Percentiles rank a stretch among this genome's conserved stretches.
Conservation (phyloP, 2,888 invertebrate species). For the Lottia scabra region DNA sequence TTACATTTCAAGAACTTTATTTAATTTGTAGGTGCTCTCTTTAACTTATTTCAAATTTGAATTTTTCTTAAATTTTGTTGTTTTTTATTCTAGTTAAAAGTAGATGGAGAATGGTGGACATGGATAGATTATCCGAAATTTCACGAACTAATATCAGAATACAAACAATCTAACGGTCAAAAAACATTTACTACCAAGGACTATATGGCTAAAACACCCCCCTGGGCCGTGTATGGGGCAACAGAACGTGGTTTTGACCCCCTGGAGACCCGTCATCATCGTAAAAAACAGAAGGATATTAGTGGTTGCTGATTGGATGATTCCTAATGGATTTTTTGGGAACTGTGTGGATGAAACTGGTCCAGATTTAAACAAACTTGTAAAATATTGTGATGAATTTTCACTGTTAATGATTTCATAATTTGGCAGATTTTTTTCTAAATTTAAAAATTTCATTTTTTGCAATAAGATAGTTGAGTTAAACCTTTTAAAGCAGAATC, state of each 20-base stretch:
- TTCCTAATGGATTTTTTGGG: too few species aligned
- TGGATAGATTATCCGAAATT: constrained; percentile 75
- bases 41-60: too few species aligned
- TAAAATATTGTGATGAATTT: too few species aligned
- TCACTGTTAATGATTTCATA: too few species aligned
- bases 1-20: not conserved
- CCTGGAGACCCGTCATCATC: constrained; percentile 69
- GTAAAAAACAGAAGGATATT: constrained; percentile 65
- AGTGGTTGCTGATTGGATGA: constrained; percentile 40
- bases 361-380: too few species aligned
- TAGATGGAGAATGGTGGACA: constrained; percentile 73
- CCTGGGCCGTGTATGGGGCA: constrained; percentile 74
- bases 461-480: too few species aligned
- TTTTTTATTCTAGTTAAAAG: constrained; percentile 70
- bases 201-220: constrained; percentile 72
- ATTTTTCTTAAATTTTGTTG: too few species aligned
- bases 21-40: too few species aligned
- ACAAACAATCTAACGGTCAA: constrained; percentile 62
- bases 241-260: constrained; percentile 74
- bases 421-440: too few species aligned
- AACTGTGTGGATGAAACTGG: too few species aligned
- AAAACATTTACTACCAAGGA: constrained; percentile 71
- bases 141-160: constrained; percentile 70
- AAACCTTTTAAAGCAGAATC: too few species aligned
- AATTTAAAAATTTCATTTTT: too few species aligned